Evolutionary conservation across 2,797 vertebrate genomes (phyloP).

Genomic region (Tragelaphus oryx): DNA sequence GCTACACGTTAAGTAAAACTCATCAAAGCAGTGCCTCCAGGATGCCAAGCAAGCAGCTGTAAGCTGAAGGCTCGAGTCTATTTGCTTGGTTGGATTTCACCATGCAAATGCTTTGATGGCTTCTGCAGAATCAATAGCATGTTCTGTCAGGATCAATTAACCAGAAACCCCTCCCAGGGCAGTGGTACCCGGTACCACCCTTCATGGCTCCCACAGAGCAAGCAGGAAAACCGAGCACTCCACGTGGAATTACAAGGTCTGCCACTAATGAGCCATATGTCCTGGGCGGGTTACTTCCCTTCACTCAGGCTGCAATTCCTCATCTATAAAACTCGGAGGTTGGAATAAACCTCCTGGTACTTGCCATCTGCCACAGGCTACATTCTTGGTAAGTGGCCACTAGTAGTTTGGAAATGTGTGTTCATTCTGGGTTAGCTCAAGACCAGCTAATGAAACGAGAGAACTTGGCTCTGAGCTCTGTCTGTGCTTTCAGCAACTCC

Average conservation of each 20-base stretch:
- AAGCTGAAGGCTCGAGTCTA: background rate
- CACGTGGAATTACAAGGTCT: background rate
- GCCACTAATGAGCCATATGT: background rate
- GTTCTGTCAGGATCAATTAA: background rate
- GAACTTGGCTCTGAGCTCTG: background rate
- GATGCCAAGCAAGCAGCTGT: background rate
- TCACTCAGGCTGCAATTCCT: background rate
- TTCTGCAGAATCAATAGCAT: background rate
- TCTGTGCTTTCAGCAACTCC: background rate
- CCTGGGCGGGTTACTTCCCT: background rate
- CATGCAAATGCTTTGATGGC: background rate
- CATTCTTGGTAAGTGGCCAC: background rate
- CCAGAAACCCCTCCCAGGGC: background rate
- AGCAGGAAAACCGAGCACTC: background rate
- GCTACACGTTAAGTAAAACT: background rate
- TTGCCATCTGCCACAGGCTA: conserved; percentile 4
- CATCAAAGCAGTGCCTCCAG: background rate
- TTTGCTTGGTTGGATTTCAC: background rate
- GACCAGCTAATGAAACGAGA: background rate
- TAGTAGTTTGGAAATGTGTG: background rate
- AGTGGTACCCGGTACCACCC: background rate
- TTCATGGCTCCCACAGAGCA: background rate
- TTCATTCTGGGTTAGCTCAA: background rate
- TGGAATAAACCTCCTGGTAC: background rate
- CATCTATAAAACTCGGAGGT: background rate